Conservation (phyloP, 2,113 vertebrate genomes). For the Vulpes lagopus region DNA sequence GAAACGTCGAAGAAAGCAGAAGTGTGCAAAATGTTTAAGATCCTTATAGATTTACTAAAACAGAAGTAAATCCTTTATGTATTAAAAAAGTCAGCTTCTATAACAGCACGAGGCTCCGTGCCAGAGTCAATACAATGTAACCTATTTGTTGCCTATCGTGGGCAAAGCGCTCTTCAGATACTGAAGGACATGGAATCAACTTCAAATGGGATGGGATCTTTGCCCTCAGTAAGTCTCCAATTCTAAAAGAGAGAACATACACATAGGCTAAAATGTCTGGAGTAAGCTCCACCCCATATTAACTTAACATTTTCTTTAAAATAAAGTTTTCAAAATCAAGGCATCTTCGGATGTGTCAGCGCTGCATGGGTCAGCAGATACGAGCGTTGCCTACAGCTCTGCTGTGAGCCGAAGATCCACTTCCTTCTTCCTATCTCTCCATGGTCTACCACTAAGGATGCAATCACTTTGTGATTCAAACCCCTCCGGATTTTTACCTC, state of each 20-base stretch:
- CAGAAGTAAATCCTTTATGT: not conserved
- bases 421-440: not conserved
- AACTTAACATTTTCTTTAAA: not conserved
- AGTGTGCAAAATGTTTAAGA: conserved; percentile 14
- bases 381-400: not conserved
- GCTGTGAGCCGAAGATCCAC: not conserved
- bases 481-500: not conserved
- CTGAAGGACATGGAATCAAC: conserved; percentile 30
- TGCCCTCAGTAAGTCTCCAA: not conserved
- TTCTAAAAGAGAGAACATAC: not conserved
- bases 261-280: not conserved
- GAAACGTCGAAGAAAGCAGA: not conserved
- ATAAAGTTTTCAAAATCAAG: conserved; percentile 33
- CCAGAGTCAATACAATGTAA: conserved; percentile 32
- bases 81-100: not conserved
- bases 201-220: not conserved
- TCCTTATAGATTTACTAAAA: conserved; percentile 26
- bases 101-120: not conserved
- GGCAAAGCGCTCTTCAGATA: not conserved
- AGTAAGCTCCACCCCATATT: not conserved
- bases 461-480: conserved; percentile 54
- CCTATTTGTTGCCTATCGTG: not conserved
- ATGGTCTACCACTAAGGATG: not conserved
- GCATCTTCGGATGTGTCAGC: conserved; percentile 11
- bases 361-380: not conserved